Conservation (phyloP, 1,140 invertebrate species). For the Maconellicoccus hirsutus region DNA sequence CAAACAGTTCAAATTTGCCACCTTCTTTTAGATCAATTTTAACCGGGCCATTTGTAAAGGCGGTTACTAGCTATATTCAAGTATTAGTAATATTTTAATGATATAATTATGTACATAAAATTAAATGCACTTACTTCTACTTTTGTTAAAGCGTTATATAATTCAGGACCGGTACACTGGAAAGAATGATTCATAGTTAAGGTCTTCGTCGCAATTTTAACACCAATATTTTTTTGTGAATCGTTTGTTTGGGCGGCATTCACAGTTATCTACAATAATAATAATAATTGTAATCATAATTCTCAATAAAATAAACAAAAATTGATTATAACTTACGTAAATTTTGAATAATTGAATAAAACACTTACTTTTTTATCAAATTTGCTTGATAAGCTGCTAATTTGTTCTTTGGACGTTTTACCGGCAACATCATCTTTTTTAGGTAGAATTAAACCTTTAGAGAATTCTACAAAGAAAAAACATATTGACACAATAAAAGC, state of each 20-base stretch:
- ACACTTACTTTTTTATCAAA: conserved; percentile 45
- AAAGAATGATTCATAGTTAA: conserved; percentile 67
- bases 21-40: conserved; percentile 66
- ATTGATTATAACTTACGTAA: too few species aligned
- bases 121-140: conserved; percentile 45
- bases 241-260: neutral
- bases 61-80: conserved; percentile 73
- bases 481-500: too few species aligned
- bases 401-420: conserved; percentile 33
- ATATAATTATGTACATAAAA: too few species aligned
- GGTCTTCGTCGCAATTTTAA: conserved; percentile 44
- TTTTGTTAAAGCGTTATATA: conserved; percentile 77
- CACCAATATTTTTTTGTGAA: conserved; percentile 13
- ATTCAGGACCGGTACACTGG: conserved; percentile 74
- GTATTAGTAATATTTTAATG: neutral
- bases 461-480: conserved; percentile 53
- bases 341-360: conserved; percentile 3
- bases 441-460: conserved; percentile 83
- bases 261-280: conserved; percentile 11
- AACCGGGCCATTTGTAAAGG: conserved; percentile 70
- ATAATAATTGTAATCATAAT: too few species aligned
- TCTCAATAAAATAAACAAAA: too few species aligned
- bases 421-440: conserved; percentile 55
- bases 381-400: conserved; percentile 49
- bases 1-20: conserved; percentile 83